A percentile compares a stretch with the other conserved stretches of the same genome.
Conservation (phyloP, 2,888 invertebrate species). For the Euclidia mi region DNA sequence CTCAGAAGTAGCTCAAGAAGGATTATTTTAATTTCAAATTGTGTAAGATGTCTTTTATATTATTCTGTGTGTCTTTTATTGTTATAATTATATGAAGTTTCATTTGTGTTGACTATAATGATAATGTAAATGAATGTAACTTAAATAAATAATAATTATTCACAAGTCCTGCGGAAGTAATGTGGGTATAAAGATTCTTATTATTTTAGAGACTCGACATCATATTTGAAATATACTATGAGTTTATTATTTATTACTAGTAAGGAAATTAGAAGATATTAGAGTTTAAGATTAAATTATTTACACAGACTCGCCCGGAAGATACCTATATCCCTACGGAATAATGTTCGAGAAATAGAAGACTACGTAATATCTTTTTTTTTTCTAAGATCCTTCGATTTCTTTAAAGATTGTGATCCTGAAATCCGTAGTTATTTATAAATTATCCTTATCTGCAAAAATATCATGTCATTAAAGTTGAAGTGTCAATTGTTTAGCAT, state of each 20-base stretch:
- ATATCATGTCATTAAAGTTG: not conserved
- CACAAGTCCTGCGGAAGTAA: not conserved
- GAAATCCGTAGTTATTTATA: too few relatives aligned
- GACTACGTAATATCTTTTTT: too few relatives aligned
- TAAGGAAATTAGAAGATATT: too few relatives aligned
- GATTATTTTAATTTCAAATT: constrained; percentile 46
- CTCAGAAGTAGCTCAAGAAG: constrained; percentile 33
- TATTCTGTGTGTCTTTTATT: constrained; percentile 35
- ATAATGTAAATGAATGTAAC: not conserved
- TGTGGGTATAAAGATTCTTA: not conserved
- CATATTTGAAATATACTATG: too few relatives aligned
- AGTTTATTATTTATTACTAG: too few relatives aligned
- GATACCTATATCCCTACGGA: too few relatives aligned
- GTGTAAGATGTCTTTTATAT: constrained; percentile 21
- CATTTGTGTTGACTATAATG: constrained; percentile 2
- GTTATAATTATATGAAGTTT: constrained; percentile 41
- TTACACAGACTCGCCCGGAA: too few relatives aligned
- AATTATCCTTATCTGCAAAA: too few relatives aligned
- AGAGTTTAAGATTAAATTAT: too few relatives aligned
- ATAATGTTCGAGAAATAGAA: too few relatives aligned
- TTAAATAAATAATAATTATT: constrained; percentile 2
- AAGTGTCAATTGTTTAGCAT: not conserved
- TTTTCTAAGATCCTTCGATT: too few relatives aligned
- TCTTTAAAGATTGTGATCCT: too few relatives aligned
- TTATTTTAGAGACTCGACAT: not conserved